Conservation (phyloP, 2,113 vertebrate species). For the Nipponia nippon region DNA sequence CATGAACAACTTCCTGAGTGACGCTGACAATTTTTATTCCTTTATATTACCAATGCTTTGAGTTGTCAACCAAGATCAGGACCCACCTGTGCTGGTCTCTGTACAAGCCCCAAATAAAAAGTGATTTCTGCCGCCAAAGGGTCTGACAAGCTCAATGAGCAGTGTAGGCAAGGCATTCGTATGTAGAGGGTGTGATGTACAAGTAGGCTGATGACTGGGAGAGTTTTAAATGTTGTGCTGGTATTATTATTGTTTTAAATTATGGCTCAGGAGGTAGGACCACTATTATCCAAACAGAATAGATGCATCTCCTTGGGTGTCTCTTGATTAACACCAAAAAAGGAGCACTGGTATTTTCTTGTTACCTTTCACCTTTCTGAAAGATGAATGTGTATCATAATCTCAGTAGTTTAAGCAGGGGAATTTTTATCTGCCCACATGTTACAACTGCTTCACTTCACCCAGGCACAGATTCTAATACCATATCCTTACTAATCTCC, state of each 20-base stretch:
- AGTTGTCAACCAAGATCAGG: neutral
- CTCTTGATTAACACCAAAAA: neutral
- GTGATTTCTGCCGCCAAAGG: neutral
- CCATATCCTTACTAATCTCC: neutral
- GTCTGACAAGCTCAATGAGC: neutral
- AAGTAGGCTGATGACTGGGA: neutral
- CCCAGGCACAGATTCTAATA: neutral
- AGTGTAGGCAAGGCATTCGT: neutral
- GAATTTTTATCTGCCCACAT: neutral
- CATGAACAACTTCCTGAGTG: neutral
- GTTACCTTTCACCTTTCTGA: neutral
- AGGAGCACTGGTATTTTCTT: neutral
- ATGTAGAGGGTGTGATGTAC: neutral
- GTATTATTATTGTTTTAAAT: neutral
- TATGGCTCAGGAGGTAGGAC: neutral
- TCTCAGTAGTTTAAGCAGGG: neutral
- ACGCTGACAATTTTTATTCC: neutral
- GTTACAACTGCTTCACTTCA: neutral
- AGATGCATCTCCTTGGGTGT: neutral
- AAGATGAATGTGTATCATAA: neutral
- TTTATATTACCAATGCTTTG: neutral
- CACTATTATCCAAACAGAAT: neutral
- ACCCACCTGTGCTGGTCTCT: neutral
- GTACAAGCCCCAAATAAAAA: neutral
- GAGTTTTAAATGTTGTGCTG: neutral